Conservation (phyloP, 2,113 vertebrate species). For the Apodemus sylvaticus region DNA sequence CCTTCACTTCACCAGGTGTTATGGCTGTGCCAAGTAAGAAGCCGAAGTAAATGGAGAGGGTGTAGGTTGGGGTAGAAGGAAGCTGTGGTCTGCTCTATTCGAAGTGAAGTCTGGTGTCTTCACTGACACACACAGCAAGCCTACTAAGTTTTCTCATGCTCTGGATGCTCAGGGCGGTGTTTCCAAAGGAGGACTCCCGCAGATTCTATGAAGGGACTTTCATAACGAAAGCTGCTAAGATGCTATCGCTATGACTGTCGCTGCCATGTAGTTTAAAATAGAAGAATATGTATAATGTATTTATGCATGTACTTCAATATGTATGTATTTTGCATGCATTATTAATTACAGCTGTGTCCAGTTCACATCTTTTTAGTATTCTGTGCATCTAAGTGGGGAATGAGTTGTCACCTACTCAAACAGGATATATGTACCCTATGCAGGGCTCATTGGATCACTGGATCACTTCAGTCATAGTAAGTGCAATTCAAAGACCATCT, state of each 20-base stretch:
- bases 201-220: background rate
- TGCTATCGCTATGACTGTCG: background rate
- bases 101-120: background rate
- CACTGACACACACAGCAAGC: background rate
- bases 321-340: background rate
- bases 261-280: background rate
- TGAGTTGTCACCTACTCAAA: background rate
- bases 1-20: background rate
- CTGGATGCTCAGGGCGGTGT: background rate
- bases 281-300: background rate
- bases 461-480: background rate
- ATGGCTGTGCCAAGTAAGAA: background rate
- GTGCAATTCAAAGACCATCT: background rate
- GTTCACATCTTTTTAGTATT: background rate
- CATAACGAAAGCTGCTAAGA: background rate
- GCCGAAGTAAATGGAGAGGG: background rate
- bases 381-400: no score
- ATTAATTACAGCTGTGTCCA: background rate
- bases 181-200: background rate
- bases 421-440: background rate
- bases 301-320: background rate
- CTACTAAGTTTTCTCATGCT: background rate
- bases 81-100: background rate
- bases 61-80: no score
- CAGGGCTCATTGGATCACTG: background rate